Percentiles rank a stretch among this genome's conserved stretches.
Evolutionary conservation across 2,797 vertebrate genomes (phyloP).

Genomic region (Lindbergichthys nudifrons): DNA sequence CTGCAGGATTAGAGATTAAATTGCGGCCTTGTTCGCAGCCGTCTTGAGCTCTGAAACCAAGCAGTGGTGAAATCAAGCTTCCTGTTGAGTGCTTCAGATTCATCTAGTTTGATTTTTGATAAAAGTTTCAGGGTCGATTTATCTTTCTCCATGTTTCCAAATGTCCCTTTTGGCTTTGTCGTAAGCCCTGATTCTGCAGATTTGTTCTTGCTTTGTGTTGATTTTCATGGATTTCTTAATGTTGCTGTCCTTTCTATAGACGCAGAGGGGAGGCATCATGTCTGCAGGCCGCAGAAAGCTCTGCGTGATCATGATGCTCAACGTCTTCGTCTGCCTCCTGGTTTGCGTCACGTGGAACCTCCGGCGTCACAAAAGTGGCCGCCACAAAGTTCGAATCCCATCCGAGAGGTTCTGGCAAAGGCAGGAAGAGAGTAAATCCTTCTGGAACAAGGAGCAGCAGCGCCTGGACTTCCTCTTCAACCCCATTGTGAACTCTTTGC

Average conservation of each 20-base stretch:
- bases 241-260: constrained; percentile 46
- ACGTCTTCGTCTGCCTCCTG: constrained; percentile 89
- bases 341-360: constrained; percentile 86
- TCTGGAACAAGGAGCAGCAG: constrained; percentile 94
- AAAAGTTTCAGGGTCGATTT: background rate
- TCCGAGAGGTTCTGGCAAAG: constrained; percentile 86
- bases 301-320: constrained; percentile 89
- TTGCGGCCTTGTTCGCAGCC: constrained; percentile 24
- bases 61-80: background rate
- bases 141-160: constrained; percentile 55
- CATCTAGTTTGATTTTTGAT: background rate
- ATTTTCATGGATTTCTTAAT: background rate
- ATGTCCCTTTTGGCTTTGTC: constrained; percentile 33
- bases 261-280: constrained; percentile 80
- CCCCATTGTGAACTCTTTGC: constrained; percentile 78
- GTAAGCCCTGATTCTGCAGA: constrained; percentile 37
- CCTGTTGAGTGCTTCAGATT: background rate
- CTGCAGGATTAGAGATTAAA: constrained; percentile 50
- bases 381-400: constrained; percentile 75
- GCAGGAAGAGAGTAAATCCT: constrained; percentile 75
- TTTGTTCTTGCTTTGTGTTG: background rate
- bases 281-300: constrained; percentile 85
- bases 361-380: constrained; percentile 68
- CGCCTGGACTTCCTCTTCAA: constrained; percentile 87
- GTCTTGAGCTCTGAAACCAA: constrained; percentile 30